Evolutionary conservation across 2,888 invertebrate species (phyloP).

Genomic region (Byasa hedistus): DNA sequence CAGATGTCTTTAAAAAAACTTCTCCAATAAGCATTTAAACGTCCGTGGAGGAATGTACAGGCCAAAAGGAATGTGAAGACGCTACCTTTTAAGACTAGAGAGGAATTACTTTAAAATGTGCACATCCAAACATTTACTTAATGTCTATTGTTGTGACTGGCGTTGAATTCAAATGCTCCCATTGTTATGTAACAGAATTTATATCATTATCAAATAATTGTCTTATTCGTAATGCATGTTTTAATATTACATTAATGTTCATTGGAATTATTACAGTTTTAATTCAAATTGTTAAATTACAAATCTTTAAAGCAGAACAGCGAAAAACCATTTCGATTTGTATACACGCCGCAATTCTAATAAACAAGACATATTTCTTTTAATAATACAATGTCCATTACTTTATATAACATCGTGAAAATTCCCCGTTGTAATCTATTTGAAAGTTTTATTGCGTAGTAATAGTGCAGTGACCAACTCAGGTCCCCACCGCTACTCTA

Average conservation of each 20-base stretch:
- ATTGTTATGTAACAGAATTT: constrained; percentile 6
- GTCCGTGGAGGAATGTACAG: constrained; percentile 15
- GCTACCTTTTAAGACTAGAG: constrained; percentile 14
- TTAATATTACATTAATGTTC: no score
- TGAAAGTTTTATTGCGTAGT: constrained; percentile 22
- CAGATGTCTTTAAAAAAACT: constrained; percentile 25
- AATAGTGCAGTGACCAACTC: constrained; percentile 40
- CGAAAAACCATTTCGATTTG: no score
- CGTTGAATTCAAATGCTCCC: constrained; percentile 4
- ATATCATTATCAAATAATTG: not conserved
- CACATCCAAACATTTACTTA: constrained; percentile 15
- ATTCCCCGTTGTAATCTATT: constrained; percentile 10
- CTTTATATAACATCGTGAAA: not conserved
- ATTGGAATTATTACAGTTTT: no score
- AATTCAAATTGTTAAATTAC: no score
- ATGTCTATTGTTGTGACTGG: constrained; percentile 18
- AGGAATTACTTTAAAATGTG: constrained; percentile 19
- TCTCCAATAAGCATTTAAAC: constrained; percentile 27
- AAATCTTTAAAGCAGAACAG: no score
- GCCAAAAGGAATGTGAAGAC: constrained; percentile 19
- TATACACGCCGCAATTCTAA: no score
- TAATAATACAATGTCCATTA: not conserved
- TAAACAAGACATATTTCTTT: no score
- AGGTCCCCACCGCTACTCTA: constrained; percentile 42
- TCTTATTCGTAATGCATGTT: no score